These are phyloP conservation scores for Drosophila lowei DNA, from an alignment of 1,140 invertebrate species.

Conservation along the genomic window DNA sequence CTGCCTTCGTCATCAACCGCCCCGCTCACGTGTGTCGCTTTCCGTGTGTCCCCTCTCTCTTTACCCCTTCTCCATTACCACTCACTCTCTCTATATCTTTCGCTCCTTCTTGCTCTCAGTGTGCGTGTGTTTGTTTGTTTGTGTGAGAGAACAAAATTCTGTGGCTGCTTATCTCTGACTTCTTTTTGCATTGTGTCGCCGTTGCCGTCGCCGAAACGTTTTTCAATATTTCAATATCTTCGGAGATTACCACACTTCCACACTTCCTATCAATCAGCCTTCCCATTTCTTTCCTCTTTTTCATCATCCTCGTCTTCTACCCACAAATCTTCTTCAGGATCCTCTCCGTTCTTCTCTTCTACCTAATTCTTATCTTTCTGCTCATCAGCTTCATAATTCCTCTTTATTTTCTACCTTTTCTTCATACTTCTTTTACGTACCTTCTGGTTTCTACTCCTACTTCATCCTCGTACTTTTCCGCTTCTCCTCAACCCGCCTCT, in stretches of 20 bases:
- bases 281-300: conserved; percentile 2
- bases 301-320: background rate
- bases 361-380: too few species aligned
- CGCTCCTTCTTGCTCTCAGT: conserved; percentile 8
- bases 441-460: too few species aligned
- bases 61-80: background rate
- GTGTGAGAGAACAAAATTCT: conserved; percentile 48
- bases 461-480: too few species aligned
- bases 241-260: background rate
- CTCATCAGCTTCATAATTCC: too few species aligned
- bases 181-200: conserved; percentile 47
- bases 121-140: conserved; percentile 23
- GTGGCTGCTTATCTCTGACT: conserved; percentile 58
- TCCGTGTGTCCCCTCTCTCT: conserved; percentile 16
- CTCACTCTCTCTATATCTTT: background rate
- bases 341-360: too few species aligned
- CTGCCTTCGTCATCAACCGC: conserved; percentile 61
- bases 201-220: conserved; percentile 45
- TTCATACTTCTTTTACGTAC: too few species aligned
- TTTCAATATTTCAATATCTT: conserved; percentile 63
- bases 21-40: conserved; percentile 51
- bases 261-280: too few species aligned
- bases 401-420: too few species aligned
- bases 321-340: too few species aligned
- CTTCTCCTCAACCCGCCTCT: too few species aligned